Evolutionary conservation across 53 echinoderm and acorn worm genomes (phyloP), one percentile per base, ranked within the genome.

Genomic region (Luidia sarsii): DNA sequence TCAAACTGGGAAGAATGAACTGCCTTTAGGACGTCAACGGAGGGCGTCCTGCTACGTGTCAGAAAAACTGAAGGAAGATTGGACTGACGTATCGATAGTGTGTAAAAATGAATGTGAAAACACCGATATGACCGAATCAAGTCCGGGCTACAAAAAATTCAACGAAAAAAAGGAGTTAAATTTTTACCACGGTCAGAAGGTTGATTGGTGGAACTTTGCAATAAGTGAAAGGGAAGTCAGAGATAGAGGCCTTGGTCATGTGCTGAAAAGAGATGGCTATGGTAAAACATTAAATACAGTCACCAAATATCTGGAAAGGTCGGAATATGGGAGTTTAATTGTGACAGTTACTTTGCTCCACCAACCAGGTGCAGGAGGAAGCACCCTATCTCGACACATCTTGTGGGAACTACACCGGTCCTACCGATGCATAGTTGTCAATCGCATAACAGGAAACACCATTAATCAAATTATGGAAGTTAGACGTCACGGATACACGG

Each of bases 361-460:
- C 63, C 79, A 90, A 79, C 75, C 90, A 13, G 94, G 94, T 51
- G 79, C 88, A 24, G 94, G 94, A 11, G 94, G 88, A 35, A 94
- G 84, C 59, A 94, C 94, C 0, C 46, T 94, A 35, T 82, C 82
- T 10, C 84, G 82, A 16, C 75, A 94, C 33, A 37, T 85, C 2
- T 65, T 94, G 54, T 94, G 94, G 94, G 82, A 88, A 2, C 82
- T 88, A 3, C 90, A 88, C 55, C 35, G 29, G 57, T 39, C 69
- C 0, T 55, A 83, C 55, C 65, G 94, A 45, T 94, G 94, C 77
- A 48, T 81, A 14, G 50, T 90, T 25, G 82, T 94, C 3, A 85
- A 88, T 28, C 37, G 80, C 33, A 34, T 94, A 4, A 90, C 94
- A 20, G 51, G 29, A 15, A 60, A 82, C 32, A 90, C 94, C 3